Evolutionary conservation across 2,113 vertebrate genomes (phyloP), one percentile per base, ranked within the genome.

Genomic region (Dipodomys ordii): DNA sequence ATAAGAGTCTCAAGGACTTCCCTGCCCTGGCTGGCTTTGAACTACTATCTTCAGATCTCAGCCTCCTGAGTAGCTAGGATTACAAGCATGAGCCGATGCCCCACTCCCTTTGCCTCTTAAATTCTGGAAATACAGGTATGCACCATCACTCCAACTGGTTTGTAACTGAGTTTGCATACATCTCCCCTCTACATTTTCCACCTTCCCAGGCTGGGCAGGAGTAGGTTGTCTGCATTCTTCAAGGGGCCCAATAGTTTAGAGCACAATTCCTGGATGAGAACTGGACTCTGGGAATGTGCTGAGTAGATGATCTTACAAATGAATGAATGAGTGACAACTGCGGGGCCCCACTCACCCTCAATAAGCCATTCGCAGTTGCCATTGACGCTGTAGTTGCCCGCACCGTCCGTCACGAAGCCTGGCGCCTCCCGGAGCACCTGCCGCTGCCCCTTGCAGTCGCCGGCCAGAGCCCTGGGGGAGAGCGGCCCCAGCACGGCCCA

Each of bases 291-390:
- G 35, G 79, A 39, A 93, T 27, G 64, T 35, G 27, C 71, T 22
- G 53, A 89, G 67, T 57, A 64, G 68, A 93, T 39, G 91, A 76
- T 60, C 4, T 39, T 69, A 82, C 28, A 74, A 65, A 95, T 30
- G 91, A 94, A 95, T 64, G 87, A 80, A 88, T 57, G 88, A 44
- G 84, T 93, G 77, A 88, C 71, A 57, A 16, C 92, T 80, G 78
- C 72, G 2, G 67, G 2, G 67, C 82, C 81, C 90, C 95, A 96
- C 98, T 97, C 97, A 99, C 99, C 99, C 98, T 98, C 99, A 76
- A 99, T 99, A n/a, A 99, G 98, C 99, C 99, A 99, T 94, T 99
- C 99, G 96, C 99, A 99, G 98, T 99, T 99, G 82, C 99, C 99
- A 87, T 99, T 99, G 93, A 99, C 99, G 8, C 99, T 99, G 97